A percentile compares a stretch with the other conserved stretches of the same genome.
Conservation (phyloP, 2,797 vertebrate genomes). For the Syngnathus rostellatus region DNA sequence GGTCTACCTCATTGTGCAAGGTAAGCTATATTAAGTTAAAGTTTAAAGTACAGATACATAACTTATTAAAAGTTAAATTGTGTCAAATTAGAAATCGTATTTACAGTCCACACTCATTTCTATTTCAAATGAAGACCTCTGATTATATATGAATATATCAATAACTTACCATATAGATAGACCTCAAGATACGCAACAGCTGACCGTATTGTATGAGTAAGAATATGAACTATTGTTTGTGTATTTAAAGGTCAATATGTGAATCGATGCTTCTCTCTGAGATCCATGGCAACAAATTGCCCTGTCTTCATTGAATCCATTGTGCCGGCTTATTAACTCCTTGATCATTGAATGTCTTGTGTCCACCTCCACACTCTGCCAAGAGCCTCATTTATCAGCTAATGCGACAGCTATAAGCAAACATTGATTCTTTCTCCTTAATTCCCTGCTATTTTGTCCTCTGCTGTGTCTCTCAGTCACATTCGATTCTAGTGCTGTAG, state of each 20-base stretch:
- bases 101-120: neutral
- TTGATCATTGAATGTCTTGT: conserved; percentile 56
- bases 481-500: conserved; percentile 37
- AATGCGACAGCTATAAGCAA: conserved; percentile 55
- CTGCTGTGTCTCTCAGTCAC: conserved; percentile 31
- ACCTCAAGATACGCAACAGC: conserved; percentile 1
- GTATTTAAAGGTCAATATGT: conserved; percentile 57
- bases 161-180: too few species aligned
- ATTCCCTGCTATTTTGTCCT: conserved; percentile 29
- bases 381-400: conserved; percentile 43
- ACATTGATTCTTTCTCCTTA: conserved; percentile 50
- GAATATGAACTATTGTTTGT: conserved; percentile 48
- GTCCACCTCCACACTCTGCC: conserved; percentile 36
- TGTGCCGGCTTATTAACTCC: conserved; percentile 50
- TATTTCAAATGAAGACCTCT: too few species aligned
- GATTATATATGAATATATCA: too few species aligned
- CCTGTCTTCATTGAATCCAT: conserved; percentile 56
- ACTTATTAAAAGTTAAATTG: neutral
- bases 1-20: conserved; percentile 97
- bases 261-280: conserved; percentile 48
- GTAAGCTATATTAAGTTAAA: conserved; percentile 56
- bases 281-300: conserved; percentile 57
- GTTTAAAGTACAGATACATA: neutral
- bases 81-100: too few species aligned
- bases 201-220: conserved; percentile 25